Base-by-base conservation (phyloP, 2,797 vertebrate species). In the Orientallactaga sibirica region DNA sequence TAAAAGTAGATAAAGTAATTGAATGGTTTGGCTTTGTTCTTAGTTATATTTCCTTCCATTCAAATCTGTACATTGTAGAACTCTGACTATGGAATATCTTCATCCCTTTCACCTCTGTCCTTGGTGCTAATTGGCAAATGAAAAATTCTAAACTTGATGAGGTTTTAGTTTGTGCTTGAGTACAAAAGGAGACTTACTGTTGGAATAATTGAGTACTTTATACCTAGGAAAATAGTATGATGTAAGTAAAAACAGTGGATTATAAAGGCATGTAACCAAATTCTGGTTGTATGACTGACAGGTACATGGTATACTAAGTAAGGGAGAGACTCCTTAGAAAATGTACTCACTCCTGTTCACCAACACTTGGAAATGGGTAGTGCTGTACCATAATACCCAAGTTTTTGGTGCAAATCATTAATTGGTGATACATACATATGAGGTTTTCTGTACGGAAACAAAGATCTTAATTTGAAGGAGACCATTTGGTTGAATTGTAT, bases 121-220 rank as follows among this genome's bases (percentile, higher is more conserved):
- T 96, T 97, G 88, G 93, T 97, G 97, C 86, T 97, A 90, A 98
- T 98, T 98, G 98, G 97, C 98, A 96, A 98, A 97, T 94, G 97
- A 97, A 97, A 98, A 98, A 98, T 97, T 98, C 89, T 93, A n/a
- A 91, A 96, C 33, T 95, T 96, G 93, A 88, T 97, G 96, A 97
- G 97, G 97, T 75, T 82, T 82, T 18, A 96, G 96, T 95, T 96
- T 93, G 95, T 95, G 75, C 92, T 91, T 95, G 62, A 96, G 97
- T 97, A 96, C 86, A 95, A 93, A 97, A 97, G 92, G 93, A 97
- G 83, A 96, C 84, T 64, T 96, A 94, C 94, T 96, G 97, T 97
- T 90, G 94, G 90, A 96, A 96, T 71, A 92, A 84, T 55, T 66
- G 68, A 96, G 81, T 83, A 88, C 48, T 92, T 96, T 86, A 29